phyloP scores from a whole-genome alignment of 2,888 invertebrate species.

The Lydus trimaculatus region DNA sequence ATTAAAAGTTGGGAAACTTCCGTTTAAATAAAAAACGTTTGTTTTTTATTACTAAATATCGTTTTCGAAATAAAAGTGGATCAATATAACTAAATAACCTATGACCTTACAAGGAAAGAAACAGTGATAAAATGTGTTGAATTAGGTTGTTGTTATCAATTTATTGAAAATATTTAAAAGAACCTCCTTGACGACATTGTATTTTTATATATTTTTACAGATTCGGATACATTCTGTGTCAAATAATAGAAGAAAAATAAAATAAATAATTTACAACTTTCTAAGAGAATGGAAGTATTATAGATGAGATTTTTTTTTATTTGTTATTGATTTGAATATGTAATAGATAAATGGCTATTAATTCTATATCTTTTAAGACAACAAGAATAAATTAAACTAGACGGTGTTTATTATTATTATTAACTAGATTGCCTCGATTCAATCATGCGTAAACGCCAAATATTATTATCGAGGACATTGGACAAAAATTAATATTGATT shows the following conservation, averaged over 20 bases:
- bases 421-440: constrained; percentile 38
- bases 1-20: neutral
- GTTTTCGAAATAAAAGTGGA: neutral
- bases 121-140: constrained; percentile 15
- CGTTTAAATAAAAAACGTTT: neutral
- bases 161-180: neutral
- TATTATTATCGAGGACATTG: constrained; percentile 9
- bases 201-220: neutral
- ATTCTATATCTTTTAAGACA: constrained; percentile 27
- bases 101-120: neutral
- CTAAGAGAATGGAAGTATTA: constrained; percentile 2
- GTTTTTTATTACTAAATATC: neutral
- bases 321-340: neutral
- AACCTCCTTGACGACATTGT: neutral
- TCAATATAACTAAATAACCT: constrained; percentile 5
- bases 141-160: constrained; percentile 15
- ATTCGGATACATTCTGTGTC: neutral
- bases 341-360: constrained; percentile 3
- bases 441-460: constrained; percentile 29
- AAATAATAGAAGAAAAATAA: too few species aligned
- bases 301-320: too few species aligned
- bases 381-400: constrained; percentile 28
- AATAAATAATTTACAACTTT: neutral
- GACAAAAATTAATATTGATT: neutral
- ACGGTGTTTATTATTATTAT: constrained; percentile 19